phyloP scores from a whole-genome alignment of 2,113 vertebrate genomes.

The Passer domesticus region DNA sequence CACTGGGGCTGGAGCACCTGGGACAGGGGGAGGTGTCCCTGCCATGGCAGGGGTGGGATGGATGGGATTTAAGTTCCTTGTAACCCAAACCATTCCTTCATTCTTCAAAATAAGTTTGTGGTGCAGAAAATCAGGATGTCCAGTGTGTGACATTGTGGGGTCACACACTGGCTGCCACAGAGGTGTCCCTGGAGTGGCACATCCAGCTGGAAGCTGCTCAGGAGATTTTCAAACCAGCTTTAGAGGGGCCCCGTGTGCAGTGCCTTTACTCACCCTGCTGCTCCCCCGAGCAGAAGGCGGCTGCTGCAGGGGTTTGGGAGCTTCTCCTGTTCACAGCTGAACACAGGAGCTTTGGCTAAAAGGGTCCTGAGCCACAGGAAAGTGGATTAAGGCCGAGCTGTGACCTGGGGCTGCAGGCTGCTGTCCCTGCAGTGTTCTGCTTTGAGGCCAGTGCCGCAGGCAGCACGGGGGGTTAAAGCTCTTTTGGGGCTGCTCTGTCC shows the following conservation, averaged over 20 bases:
- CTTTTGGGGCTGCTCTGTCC: not conserved
- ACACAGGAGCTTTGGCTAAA: not conserved
- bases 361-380: not conserved
- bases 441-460: rapidly evolving
- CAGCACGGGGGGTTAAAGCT: rapidly evolving
- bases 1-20: not conserved
- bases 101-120: rapidly evolving
- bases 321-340: not conserved
- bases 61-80: rapidly evolving
- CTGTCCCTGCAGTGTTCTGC: rapidly evolving
- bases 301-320: not conserved
- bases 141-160: rapidly evolving
- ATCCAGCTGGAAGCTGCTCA: rapidly evolving
- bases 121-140: not conserved
- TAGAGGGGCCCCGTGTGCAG: not conserved
- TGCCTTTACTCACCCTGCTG: not conserved
- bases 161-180: not conserved
- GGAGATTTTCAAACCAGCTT: not conserved
- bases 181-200: not conserved
- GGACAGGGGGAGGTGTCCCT: not conserved
- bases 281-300: not conserved
- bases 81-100: not conserved
- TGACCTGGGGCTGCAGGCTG: not conserved
- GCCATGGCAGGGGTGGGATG: not conserved
- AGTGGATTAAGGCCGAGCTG: rapidly evolving